phyloP scores from a whole-genome alignment of 2,888 invertebrate species.

The Lomographa bimaculata region DNA sequence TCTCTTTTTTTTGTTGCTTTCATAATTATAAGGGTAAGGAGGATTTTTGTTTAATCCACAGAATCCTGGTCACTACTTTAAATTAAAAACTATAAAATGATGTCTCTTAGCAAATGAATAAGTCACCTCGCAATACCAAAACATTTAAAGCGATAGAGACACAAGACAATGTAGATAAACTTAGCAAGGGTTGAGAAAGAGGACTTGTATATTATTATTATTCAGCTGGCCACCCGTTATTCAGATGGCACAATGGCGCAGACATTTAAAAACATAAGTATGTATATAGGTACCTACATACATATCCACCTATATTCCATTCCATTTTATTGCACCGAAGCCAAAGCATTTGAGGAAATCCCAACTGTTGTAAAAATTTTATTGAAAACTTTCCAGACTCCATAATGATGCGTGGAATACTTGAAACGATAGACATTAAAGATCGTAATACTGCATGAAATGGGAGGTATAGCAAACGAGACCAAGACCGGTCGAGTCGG shows the following conservation, averaged over 20 bases:
- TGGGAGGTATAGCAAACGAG: conserved; percentile 19
- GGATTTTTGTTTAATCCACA: too few relatives aligned
- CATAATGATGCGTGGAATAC: conserved; percentile 15
- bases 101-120: too few relatives aligned
- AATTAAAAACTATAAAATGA: too few relatives aligned
- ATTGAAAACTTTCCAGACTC: conserved; percentile 43
- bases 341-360: conserved; percentile 27
- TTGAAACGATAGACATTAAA: too few relatives aligned
- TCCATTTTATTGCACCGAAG: conserved; percentile 37
- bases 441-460: conserved; percentile 35
- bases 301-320: too few relatives aligned
- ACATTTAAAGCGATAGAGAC: conserved; percentile 11
- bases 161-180: conserved; percentile 17
- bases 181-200: conserved; percentile 28
- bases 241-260: conserved; percentile 38
- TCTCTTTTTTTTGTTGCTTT: too few relatives aligned
- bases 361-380: conserved; percentile 30
- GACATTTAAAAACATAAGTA: conserved; percentile 35
- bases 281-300: too few relatives aligned
- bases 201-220: conserved; percentile 36
- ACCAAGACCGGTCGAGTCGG: conserved; percentile 1
- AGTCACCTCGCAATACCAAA: too few relatives aligned
- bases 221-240: conserved; percentile 35
- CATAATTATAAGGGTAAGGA: too few relatives aligned
- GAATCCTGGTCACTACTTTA: too few relatives aligned